A percentile compares a stretch with the other conserved stretches of the same genome.
These are phyloP conservation scores for Grammomys dolichurus DNA, from an alignment of 2,113 vertebrate species.

Conservation along the genomic window DNA sequence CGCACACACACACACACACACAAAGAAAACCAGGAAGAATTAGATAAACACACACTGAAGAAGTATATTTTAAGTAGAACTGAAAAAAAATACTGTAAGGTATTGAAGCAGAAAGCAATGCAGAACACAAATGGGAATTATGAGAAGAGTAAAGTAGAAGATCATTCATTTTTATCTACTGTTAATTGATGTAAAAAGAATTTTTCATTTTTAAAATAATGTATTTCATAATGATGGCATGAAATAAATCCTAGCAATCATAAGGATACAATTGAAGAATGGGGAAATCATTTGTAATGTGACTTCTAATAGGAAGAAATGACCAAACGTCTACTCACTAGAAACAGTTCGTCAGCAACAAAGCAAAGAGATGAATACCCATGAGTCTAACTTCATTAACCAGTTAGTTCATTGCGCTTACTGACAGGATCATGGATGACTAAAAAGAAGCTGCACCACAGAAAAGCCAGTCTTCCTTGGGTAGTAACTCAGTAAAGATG, in stretches of 20 bases:
- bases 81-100: neutral
- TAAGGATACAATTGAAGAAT: neutral
- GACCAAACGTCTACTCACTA: neutral
- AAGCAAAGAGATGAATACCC: neutral
- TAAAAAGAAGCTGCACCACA: neutral
- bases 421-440: neutral
- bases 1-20: neutral
- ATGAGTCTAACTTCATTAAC: neutral
- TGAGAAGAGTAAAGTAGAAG: neutral
- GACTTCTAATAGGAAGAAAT: neutral
- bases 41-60: neutral
- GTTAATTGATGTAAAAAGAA: neutral
- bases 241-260: neutral
- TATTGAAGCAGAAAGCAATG: neutral
- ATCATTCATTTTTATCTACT: neutral
- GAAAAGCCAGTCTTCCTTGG: neutral
- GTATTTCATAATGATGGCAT: neutral
- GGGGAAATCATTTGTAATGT: neutral
- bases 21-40: no score
- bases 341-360: neutral
- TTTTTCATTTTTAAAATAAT: neutral
- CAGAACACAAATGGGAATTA: neutral
- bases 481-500: neutral
- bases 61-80: neutral
- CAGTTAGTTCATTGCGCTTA: neutral